A percentile compares a stretch with the other conserved stretches of the same genome.
Conservation (phyloP, 2,113 vertebrate genomes). For the Barnardius zonarius region DNA sequence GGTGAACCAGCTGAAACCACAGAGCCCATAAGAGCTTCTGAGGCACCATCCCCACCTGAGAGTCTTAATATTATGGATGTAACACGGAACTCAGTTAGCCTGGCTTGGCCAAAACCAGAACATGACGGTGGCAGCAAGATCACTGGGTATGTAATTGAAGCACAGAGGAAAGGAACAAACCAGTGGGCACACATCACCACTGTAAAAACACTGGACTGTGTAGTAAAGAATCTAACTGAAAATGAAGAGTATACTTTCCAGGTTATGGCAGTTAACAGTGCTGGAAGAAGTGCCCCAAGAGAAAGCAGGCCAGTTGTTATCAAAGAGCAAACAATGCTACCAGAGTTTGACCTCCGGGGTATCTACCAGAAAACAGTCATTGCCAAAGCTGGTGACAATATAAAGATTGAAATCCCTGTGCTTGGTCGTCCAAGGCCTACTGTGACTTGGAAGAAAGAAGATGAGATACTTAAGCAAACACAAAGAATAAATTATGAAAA, state of each 20-base stretch:
- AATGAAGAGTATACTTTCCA: slow-evolving; percentile 94
- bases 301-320: slow-evolving; percentile 88
- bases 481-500: slow-evolving; percentile 89
- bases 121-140: slow-evolving; percentile 96
- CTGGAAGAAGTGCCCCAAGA: slow-evolving; percentile 90
- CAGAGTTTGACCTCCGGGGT: slow-evolving; percentile 91
- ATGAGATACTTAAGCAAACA: slow-evolving; percentile 86
- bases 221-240: slow-evolving; percentile 92
- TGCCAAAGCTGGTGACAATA: slow-evolving; percentile 92
- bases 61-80: slow-evolving; percentile 91
- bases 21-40: slow-evolving; percentile 91
- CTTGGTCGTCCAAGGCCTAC: slow-evolving; percentile 91
- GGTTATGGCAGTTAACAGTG: slow-evolving; percentile 94
- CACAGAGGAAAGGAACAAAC: slow-evolving; percentile 91
- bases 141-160: slow-evolving; percentile 95
- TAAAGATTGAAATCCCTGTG: slow-evolving; percentile 96
- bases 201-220: slow-evolving; percentile 86
- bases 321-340: slow-evolving; percentile 87
- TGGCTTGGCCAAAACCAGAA: slow-evolving; percentile 95
- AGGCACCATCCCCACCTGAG: slow-evolving; percentile 90
- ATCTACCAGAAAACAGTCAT: slow-evolving; percentile 94
- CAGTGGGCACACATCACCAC: slow-evolving; percentile 92
- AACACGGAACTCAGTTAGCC: slow-evolving; percentile 87
- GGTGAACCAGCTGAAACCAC: slow-evolving; percentile 90
- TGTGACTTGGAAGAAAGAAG: slow-evolving; percentile 93